These are phyloP conservation scores for Clarias magur DNA, from an alignment of 2,113 vertebrate genomes.

Conservation along the genomic window DNA sequence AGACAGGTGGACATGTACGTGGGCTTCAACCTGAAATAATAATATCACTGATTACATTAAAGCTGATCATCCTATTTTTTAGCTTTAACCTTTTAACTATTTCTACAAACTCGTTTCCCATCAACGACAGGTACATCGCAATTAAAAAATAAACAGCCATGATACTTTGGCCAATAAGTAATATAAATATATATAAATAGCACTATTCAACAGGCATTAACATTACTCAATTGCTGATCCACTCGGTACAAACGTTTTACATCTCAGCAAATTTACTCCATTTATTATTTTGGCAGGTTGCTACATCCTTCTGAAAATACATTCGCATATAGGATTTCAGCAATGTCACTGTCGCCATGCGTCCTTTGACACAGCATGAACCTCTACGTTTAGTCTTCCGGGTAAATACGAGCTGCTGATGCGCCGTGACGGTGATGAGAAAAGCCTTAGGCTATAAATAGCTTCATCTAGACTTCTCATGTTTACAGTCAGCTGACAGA, in stretches of 20 bases:
- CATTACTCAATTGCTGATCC: not conserved
- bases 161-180: not conserved
- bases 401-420: not conserved
- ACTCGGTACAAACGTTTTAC: not conserved
- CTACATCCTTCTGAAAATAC: not conserved
- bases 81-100: too few species aligned
- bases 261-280: not conserved
- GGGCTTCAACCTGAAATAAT: too few species aligned
- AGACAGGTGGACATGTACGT: too few species aligned
- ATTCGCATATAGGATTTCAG: too few species aligned
- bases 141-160: not conserved
- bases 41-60: too few species aligned
- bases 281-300: not conserved
- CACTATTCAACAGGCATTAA: not conserved
- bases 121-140: too few species aligned
- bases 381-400: not conserved
- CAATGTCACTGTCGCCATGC: not conserved
- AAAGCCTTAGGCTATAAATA: slow-evolving; percentile 51
- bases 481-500: slow-evolving; percentile 41
- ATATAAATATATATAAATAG: too few species aligned
- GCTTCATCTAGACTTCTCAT: slow-evolving; percentile 25
- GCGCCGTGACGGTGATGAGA: slow-evolving; percentile 17
- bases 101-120: too few species aligned
- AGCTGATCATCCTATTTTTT: too few species aligned
- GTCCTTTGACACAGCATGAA: not conserved